Evolutionary conservation across 2,797 vertebrate species (phyloP).

Genomic region (Falco columbarius): DNA sequence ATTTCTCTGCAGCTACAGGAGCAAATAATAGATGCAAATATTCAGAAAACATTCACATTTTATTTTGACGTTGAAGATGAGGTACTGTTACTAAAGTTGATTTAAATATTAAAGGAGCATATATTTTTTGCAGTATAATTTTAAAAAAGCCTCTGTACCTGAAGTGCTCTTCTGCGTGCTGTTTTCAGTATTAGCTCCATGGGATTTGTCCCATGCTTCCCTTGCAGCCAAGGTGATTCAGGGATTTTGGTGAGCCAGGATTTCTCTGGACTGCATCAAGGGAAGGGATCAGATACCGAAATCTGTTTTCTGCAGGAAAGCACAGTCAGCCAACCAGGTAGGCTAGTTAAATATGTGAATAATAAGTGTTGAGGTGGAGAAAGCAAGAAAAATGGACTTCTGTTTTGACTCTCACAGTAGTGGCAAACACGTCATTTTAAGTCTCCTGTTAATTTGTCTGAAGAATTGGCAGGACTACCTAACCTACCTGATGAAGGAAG

Average conservation of each 20-base stretch:
- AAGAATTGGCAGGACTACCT: background rate
- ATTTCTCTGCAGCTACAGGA: background rate
- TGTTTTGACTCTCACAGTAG: background rate
- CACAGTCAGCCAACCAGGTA: background rate
- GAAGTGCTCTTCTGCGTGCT: background rate
- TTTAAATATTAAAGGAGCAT: background rate
- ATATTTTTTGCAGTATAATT: background rate
- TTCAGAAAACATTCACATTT: background rate
- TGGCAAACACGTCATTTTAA: background rate
- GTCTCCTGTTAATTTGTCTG: background rate
- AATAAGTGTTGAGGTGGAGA: background rate
- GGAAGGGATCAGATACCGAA: background rate
- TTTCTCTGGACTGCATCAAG: background rate
- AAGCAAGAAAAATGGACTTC: constrained; percentile 8
- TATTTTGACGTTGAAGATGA: background rate
- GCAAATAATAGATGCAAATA: background rate
- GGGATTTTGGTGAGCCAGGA: background rate
- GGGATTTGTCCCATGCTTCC: background rate
- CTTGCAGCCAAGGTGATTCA: background rate
- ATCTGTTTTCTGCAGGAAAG: background rate
- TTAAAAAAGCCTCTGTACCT: background rate
- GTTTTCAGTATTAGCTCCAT: background rate
- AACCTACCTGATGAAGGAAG: background rate
- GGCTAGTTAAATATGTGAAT: background rate
- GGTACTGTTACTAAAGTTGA: background rate